phyloP scores from a whole-genome alignment of 2,888 invertebrate species.

The Lordiphosa fenestrarum region DNA sequence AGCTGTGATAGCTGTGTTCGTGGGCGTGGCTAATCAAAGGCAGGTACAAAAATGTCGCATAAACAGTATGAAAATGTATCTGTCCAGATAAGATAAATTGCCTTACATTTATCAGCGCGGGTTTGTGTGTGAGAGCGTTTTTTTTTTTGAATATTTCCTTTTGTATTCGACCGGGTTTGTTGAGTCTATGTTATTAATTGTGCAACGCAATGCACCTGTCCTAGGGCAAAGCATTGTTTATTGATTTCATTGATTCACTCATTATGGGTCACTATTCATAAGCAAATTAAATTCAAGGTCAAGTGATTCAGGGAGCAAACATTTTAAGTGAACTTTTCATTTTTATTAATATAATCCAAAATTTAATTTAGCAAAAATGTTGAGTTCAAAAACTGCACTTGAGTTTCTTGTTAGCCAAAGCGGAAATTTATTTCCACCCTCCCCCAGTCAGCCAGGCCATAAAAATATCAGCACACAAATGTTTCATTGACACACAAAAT shows the following conservation, averaged over 20 bases:
- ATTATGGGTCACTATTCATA: constrained; percentile 1
- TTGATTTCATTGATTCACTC: constrained; percentile 19
- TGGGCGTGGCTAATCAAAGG: constrained; percentile 53
- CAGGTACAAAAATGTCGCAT: constrained; percentile 39
- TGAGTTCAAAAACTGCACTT: constrained; percentile 50
- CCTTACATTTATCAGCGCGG: constrained; percentile 8
- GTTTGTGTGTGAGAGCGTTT: neutral
- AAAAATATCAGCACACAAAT: constrained; percentile 31
- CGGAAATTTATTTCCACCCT: constrained; percentile 28
- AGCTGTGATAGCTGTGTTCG: constrained; percentile 23
- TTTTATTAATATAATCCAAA: constrained; percentile 49
- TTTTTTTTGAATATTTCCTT: constrained; percentile 4
- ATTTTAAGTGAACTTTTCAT: constrained; percentile 20
- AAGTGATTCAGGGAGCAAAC: constrained; percentile 51
- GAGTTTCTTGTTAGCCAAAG: constrained; percentile 30
- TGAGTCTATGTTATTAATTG: constrained; percentile 26
- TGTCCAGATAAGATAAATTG: constrained; percentile 33
- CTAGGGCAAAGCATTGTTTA: constrained; percentile 9
- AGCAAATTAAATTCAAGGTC: constrained; percentile 43
- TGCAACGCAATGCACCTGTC: constrained; percentile 35
- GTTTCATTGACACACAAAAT: constrained; percentile 29
- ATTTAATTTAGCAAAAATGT: constrained; percentile 38
- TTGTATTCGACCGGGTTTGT: constrained; percentile 10
- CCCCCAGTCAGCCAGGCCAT: constrained; percentile 12
- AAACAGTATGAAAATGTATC: constrained; percentile 35